These are phyloP conservation scores for Myotis brandtii DNA, from an alignment of 2,113 vertebrate species.

Conservation along the genomic window DNA sequence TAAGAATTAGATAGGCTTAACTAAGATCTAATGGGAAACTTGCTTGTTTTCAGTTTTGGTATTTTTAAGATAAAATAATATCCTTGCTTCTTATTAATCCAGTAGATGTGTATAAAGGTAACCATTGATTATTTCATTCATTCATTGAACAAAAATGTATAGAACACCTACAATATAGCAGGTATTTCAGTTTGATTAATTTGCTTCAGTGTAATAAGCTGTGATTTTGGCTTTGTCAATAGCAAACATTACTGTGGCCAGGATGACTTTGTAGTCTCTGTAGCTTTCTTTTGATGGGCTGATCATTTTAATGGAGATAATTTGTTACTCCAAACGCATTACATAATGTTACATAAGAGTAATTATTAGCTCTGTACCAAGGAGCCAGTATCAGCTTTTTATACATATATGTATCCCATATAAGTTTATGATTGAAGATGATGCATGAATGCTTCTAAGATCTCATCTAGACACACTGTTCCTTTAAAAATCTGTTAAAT, in stretches of 20 bases:
- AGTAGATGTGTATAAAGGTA: background rate
- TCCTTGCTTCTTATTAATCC: background rate
- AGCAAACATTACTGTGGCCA: background rate
- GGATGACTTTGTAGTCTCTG: background rate
- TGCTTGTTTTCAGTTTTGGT: conserved; percentile 31
- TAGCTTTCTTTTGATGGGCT: conserved; percentile 21
- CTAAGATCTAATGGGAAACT: background rate
- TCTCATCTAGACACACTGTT: background rate
- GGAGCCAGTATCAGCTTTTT: background rate
- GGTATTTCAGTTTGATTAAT: conserved; percentile 15
- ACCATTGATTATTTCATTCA: background rate
- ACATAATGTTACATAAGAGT: background rate
- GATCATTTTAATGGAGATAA: conserved; percentile 42
- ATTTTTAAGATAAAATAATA: conserved; percentile 14
- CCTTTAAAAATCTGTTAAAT: conserved; percentile 42
- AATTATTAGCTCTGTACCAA: conserved; percentile 40
- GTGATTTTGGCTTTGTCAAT: background rate
- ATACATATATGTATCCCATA: background rate
- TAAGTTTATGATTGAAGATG: background rate
- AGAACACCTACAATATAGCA: background rate
- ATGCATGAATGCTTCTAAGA: background rate
- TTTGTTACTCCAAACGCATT: conserved; percentile 28
- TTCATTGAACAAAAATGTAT: background rate
- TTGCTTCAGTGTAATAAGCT: conserved; percentile 12
- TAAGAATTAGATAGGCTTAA: conserved; percentile 18